phyloP scores from a whole-genome alignment of 1,140 invertebrate species.

The Orchestia grillus region DNA sequence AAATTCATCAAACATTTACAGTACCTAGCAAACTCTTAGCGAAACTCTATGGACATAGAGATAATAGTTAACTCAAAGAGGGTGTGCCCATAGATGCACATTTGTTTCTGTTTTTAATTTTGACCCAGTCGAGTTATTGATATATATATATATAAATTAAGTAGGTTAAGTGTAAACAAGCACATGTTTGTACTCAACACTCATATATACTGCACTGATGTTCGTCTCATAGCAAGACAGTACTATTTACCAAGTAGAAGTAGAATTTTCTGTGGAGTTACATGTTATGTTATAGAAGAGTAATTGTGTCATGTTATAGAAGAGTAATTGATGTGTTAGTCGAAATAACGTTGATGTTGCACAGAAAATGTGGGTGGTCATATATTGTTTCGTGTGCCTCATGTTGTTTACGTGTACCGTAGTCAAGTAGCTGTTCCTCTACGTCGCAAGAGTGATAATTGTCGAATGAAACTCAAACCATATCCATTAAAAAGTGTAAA shows the following conservation, averaged over 20 bases:
- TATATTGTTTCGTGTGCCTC: neutral
- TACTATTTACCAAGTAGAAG: neutral
- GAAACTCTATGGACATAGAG: no score
- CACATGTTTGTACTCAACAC: neutral
- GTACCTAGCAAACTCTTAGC: no score
- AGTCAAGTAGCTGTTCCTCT: neutral
- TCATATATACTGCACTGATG: neutral
- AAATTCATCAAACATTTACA: no score
- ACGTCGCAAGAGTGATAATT: neutral
- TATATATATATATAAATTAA: no score
- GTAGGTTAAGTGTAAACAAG: no score
- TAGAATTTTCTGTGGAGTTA: neutral
- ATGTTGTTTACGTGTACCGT: neutral
- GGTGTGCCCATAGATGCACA: no score
- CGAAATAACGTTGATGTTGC: neutral
- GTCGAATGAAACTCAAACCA: neutral
- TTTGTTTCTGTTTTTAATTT: no score
- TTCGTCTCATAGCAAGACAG: neutral
- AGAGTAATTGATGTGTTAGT: neutral
- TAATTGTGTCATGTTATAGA: neutral
- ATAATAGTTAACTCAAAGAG: no score
- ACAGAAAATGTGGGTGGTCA: neutral
- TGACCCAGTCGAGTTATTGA: no score
- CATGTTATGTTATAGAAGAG: neutral
- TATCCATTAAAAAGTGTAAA: neutral